Evolutionary conservation across 2,113 vertebrate genomes (phyloP).

Genomic region (Vulpes vulpes): DNA sequence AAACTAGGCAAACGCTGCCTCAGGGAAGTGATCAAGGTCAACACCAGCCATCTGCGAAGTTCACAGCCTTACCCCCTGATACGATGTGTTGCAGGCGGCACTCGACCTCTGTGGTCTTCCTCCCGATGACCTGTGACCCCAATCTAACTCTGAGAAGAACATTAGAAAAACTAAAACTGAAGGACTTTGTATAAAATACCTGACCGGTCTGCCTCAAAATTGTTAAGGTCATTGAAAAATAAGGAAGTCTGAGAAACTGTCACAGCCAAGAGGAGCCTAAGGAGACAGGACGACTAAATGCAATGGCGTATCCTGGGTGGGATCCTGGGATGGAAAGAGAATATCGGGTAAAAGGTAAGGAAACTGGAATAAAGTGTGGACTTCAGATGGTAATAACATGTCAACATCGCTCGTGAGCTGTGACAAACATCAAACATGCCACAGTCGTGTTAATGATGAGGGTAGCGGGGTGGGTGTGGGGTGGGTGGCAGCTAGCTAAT

Average conservation of each 20-base stretch:
- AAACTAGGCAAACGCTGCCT: background rate
- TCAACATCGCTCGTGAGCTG: rapidly evolving
- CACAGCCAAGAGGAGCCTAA: background rate
- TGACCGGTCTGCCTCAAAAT: background rate
- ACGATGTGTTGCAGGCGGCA: no score
- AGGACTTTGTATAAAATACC: background rate
- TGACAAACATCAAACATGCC: no score
- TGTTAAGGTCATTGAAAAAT: background rate
- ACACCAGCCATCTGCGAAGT: background rate
- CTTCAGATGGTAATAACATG: background rate
- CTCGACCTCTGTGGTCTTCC: background rate
- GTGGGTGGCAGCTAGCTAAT: background rate
- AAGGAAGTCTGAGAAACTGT: background rate
- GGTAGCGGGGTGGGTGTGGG: background rate
- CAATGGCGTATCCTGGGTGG: background rate
- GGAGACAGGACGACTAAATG: no score
- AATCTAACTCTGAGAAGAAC: background rate
- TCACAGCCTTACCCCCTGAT: rapidly evolving
- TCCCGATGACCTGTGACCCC: background rate
- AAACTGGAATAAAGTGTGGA: background rate
- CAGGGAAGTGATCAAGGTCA: background rate
- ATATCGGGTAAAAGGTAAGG: background rate
- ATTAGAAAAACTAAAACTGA: background rate
- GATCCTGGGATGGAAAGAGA: background rate
- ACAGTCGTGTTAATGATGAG: background rate